Conservation (phyloP, 2,888 invertebrate genomes). For the Strigamia crassipes region DNA sequence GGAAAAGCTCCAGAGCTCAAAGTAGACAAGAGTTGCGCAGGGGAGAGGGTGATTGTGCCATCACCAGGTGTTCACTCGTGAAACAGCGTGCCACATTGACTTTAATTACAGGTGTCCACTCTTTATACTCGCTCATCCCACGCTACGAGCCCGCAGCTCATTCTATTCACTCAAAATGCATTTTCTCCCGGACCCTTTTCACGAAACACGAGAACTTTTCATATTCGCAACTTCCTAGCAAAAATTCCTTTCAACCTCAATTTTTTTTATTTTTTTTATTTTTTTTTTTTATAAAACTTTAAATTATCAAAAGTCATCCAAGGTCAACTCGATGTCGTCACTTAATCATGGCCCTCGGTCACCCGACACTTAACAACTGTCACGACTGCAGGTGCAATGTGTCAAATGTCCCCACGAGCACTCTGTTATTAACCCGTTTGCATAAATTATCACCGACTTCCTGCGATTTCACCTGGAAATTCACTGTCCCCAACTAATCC, state of each 20-base stretch:
- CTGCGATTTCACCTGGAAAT: conserved; percentile 32
- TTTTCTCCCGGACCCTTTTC: background rate
- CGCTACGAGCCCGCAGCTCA: background rate
- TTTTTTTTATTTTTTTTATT: background rate
- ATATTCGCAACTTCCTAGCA: background rate
- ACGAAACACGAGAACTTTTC: background rate
- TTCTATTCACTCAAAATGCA: background rate
- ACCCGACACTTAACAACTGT: conserved; percentile 36
- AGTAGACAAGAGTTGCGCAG: background rate
- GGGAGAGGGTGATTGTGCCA: background rate
- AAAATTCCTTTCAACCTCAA: background rate
- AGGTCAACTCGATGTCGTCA: background rate
- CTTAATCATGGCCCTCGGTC: conserved; percentile 12
- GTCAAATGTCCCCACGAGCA: conserved; percentile 3
- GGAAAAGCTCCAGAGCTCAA: background rate
- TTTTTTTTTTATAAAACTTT: no score
- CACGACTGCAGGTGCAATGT: conserved; percentile 38
- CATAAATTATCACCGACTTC: conserved; percentile 27
- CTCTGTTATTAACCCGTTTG: conserved; percentile 33
- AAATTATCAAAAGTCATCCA: conserved; percentile 20
- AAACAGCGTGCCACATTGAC: conserved; percentile 24
- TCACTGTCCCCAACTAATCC: conserved; percentile 32
- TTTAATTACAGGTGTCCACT: conserved; percentile 42
- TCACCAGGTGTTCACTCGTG: conserved; percentile 38
- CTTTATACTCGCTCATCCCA: conserved; percentile 22